Base-by-base conservation (phyloP, 2,888 invertebrate species). In the Cenopis cana region DNA sequence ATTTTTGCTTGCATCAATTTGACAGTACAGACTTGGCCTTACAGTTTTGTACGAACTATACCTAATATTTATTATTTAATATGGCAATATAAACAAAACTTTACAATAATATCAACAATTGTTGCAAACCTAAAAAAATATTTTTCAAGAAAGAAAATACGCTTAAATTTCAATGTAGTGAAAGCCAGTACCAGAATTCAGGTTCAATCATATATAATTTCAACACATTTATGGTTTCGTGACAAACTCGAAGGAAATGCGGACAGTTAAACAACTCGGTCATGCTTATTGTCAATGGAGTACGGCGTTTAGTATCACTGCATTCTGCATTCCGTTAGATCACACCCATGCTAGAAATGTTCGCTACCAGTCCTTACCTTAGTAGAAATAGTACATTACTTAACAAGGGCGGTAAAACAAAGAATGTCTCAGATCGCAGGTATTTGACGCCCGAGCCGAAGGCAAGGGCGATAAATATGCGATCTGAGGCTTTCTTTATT, bases 301-400 rank as follows among this genome's bases (percentile, higher is more conserved):
- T 73, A 33, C 38, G 74, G 68, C 60, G 41, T 77, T 74, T 74
- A 70, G 60, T 74, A 74, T 79, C 83, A 73, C 60, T 64, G 69
- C 85, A 84, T 81, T 83, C 79, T 54, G 33, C 70, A 70, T 70
- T 70, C 49, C 46, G 86, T 90, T 90, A 90, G 87, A 85, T 79
- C 83, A 89, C 85, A 84, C 82, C 76, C 88, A 88, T 90, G 91
- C 91, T 84, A 82, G 81, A 80, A 80, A 80, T 80, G 50, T 33
- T 59, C 36, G 38, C 67, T 59, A 38, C 36, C 20, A 3, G 50
- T 68, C 68, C 41, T 60, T 24, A 38, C 41, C 36, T 24, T 52
- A 46, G 14, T 54, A 57, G 59, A 50, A 68, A n/a, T n/a, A n/a
- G n/a, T n/a, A n/a, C n/a, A n/a, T n/a, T n/a, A n/a, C n/a, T n/a